phyloP scores from a whole-genome alignment of 2,113 vertebrate genomes.

The Abramis brama region DNA sequence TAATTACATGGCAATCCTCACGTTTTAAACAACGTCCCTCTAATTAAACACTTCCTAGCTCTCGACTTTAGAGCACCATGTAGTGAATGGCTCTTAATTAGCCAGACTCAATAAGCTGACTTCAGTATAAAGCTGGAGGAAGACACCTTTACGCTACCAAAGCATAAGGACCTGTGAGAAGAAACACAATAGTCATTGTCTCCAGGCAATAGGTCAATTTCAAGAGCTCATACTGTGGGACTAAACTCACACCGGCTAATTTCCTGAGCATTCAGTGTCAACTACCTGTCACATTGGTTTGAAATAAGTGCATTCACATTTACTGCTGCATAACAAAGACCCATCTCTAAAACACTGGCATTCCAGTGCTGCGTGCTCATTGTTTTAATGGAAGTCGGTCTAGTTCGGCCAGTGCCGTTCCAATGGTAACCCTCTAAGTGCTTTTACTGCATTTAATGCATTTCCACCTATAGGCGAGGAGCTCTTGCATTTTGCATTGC shows the following conservation, averaged over 20 bases:
- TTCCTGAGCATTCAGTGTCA: conserved; percentile 61
- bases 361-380: not conserved
- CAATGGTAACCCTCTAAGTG: not conserved
- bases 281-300: conserved; percentile 63
- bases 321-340: conserved; percentile 21
- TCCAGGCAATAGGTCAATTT: conserved; percentile 41
- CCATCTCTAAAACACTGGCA: not conserved
- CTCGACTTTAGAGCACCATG: conserved; percentile 33
- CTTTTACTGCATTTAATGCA: not conserved
- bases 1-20: conserved; percentile 45
- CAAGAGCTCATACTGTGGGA: conserved; percentile 39
- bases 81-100: conserved; percentile 39
- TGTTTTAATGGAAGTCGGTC: not conserved
- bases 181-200: conserved; percentile 47
- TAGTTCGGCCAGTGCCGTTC: not conserved
- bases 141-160: conserved; percentile 44
- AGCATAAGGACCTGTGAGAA: conserved; percentile 23
- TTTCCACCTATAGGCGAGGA: not conserved
- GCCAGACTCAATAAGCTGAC: not conserved
- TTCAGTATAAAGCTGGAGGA: conserved; percentile 39
- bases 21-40: conserved; percentile 31
- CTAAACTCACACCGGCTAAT: conserved; percentile 42
- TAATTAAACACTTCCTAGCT: conserved; percentile 40
- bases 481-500: conserved; percentile 10
- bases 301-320: conserved; percentile 60